Evolutionary conservation across 2,113 vertebrate species (phyloP).

Genomic region (Cyprinodon brontotheroides): DNA sequence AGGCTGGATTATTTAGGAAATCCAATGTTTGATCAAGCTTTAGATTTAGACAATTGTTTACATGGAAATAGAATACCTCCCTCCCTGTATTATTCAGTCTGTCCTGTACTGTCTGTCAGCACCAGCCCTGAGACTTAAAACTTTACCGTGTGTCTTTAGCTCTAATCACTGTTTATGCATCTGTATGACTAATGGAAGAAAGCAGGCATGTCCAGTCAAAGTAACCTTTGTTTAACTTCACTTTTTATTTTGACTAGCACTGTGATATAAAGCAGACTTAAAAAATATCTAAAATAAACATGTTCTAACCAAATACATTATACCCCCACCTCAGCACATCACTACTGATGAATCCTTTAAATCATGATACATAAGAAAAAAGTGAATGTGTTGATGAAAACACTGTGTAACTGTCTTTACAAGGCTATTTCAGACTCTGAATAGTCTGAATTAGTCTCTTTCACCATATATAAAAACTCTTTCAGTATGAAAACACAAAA

Average conservation of each 20-base stretch:
- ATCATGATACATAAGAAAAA: constrained; percentile 31
- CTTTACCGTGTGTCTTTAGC: constrained; percentile 63
- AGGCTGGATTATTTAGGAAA: constrained; percentile 26
- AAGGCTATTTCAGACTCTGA: constrained; percentile 29
- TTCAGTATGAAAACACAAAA: constrained; percentile 24
- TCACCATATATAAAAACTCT: constrained; percentile 34
- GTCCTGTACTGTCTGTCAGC: constrained; percentile 54
- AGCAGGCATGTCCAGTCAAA: constrained; percentile 5
- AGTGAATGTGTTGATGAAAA: constrained; percentile 54
- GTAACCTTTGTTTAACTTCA: constrained; percentile 12
- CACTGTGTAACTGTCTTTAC: constrained; percentile 64
- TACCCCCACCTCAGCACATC: constrained; percentile 23
- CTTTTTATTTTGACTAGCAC: constrained; percentile 59
- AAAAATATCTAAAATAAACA: constrained; percentile 43
- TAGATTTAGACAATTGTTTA: constrained; percentile 10
- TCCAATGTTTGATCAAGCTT: constrained; percentile 32
- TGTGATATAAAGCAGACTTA: background rate
- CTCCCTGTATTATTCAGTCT: constrained; percentile 27
- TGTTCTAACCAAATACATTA: constrained; percentile 23
- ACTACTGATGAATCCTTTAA: constrained; percentile 12
- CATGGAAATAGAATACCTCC: constrained; percentile 6
- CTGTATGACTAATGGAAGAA: constrained; percentile 4
- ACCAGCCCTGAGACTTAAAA: constrained; percentile 58
- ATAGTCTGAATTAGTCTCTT: constrained; percentile 33
- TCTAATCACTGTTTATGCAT: constrained; percentile 52